Evolutionary conservation across 2,113 vertebrate genomes (phyloP).

Genomic region (Oncorhynchus mykiss): DNA sequence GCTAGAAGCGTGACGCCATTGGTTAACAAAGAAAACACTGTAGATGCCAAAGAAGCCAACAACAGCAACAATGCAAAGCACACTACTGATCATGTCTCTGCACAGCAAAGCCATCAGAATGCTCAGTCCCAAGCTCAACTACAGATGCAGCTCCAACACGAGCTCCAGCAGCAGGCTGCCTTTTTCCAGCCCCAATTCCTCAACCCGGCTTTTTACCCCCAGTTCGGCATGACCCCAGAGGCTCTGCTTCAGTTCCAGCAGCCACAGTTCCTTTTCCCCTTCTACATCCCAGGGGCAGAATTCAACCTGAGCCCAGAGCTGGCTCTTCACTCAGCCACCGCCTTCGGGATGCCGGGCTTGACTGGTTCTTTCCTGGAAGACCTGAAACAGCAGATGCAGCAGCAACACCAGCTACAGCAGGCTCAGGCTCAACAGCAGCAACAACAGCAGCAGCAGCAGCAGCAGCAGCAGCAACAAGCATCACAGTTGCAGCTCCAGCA

Average conservation of each 20-base stretch:
- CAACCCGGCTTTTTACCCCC: constrained; percentile 95
- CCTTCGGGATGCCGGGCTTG: constrained; percentile 95
- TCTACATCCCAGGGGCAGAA: constrained; percentile 96
- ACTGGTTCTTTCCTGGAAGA: constrained; percentile 94
- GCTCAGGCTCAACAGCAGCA: constrained; percentile 68
- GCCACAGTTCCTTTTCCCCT: constrained; percentile 97
- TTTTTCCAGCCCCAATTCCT: constrained; percentile 99
- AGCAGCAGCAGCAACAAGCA: constrained; percentile 82
- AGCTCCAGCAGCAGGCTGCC: constrained; percentile 95
- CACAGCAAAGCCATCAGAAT: constrained; percentile 85
- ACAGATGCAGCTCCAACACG: constrained; percentile 96
- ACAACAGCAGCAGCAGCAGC: constrained; percentile 58
- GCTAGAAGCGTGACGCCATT: constrained; percentile 80
- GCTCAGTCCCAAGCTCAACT: constrained; percentile 92
- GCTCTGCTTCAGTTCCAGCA: constrained; percentile 95
- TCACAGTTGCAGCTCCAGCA: constrained; percentile 80
- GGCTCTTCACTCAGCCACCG: constrained; percentile 89
- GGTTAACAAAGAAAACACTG: constrained; percentile 90
- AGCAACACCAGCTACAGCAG: constrained; percentile 93
- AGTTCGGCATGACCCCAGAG: constrained; percentile 97
- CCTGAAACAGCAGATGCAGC: constrained; percentile 97
- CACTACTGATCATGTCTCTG: constrained; percentile 85
- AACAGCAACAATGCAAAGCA: constrained; percentile 81
- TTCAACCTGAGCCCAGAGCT: constrained; percentile 94
- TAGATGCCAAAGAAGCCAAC: constrained; percentile 95